Evolutionary conservation across 1,140 invertebrate genomes (phyloP).

Genomic region (Pygmarrhopalites habei): DNA sequence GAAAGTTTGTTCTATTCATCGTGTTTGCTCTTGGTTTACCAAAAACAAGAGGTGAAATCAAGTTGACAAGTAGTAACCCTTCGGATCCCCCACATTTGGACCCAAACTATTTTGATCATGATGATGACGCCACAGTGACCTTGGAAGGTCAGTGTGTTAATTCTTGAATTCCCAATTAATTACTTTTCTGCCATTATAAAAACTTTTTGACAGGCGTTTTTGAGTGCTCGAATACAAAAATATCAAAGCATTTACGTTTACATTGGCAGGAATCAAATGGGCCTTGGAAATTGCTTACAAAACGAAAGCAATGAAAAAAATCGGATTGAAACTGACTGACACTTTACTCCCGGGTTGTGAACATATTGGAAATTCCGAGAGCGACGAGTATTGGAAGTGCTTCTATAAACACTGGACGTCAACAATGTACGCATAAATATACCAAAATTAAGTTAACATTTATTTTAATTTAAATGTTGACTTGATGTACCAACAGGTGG

Average conservation of each 20-base stretch:
- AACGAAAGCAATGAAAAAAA: constrained; percentile 24
- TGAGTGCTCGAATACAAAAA: too few species aligned
- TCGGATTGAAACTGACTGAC: constrained; percentile 32
- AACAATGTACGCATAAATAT: constrained; percentile 51
- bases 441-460: not conserved
- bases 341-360: constrained; percentile 65
- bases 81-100: constrained; percentile 59
- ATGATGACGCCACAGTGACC: constrained; percentile 54
- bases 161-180: too few species aligned
- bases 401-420: constrained; percentile 65
- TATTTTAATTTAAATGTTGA: not conserved
- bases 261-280: too few species aligned
- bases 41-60: constrained; percentile 61
- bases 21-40: constrained; percentile 41
- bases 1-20: constrained; percentile 25
- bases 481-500: too few species aligned
- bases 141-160: too few species aligned
- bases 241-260: too few species aligned
- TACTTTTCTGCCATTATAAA: too few species aligned
- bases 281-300: constrained; percentile 15
- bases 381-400: constrained; percentile 76
- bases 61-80: constrained; percentile 56
- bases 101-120: constrained; percentile 63
- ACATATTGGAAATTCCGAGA: constrained; percentile 59
- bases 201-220: too few species aligned